These are phyloP conservation scores for Cromileptes altivelis DNA, from an alignment of 2,113 vertebrate species.

Conservation along the genomic window DNA sequence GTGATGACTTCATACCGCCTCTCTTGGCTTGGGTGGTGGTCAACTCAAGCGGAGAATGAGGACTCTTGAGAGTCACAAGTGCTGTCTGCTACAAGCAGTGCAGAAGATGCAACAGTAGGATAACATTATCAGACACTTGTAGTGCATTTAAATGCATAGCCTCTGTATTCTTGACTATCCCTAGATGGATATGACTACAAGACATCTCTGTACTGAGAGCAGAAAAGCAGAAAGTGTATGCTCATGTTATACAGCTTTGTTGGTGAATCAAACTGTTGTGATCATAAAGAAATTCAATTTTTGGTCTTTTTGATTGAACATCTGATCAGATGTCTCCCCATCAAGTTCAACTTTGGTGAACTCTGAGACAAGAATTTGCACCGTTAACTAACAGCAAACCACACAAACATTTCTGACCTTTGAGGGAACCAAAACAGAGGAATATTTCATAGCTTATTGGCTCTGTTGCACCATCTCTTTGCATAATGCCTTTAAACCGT, in stretches of 20 bases:
- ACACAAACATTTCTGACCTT: background rate
- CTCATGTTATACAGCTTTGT: background rate
- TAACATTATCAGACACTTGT: conserved; percentile 31
- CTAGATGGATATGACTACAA: background rate
- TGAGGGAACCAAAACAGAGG: background rate
- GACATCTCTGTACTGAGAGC: background rate
- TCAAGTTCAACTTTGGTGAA: background rate
- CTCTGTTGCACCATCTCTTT: background rate
- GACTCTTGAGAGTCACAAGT: conserved; percentile 66
- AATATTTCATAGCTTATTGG: background rate
- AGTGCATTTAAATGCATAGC: conserved; percentile 35
- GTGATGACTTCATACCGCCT: conserved; percentile 79
- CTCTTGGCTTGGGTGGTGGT: conserved; percentile 74
- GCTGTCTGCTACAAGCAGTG: conserved; percentile 50
- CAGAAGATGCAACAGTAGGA: conserved; percentile 41
- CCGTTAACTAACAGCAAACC: background rate
- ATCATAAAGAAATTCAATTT: background rate
- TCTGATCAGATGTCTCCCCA: background rate
- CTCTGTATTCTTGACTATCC: conserved; percentile 2
- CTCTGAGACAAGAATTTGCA: background rate
- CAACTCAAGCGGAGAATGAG: conserved; percentile 72
- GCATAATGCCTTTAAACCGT: background rate
- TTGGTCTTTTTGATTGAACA: background rate
- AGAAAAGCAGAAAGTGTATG: conserved; percentile 1
- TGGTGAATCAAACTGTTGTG: background rate